Evolutionary conservation across 1,140 invertebrate species (phyloP), one percentile per base, ranked within the genome.

Genomic region (Ceratina australensis): DNA sequence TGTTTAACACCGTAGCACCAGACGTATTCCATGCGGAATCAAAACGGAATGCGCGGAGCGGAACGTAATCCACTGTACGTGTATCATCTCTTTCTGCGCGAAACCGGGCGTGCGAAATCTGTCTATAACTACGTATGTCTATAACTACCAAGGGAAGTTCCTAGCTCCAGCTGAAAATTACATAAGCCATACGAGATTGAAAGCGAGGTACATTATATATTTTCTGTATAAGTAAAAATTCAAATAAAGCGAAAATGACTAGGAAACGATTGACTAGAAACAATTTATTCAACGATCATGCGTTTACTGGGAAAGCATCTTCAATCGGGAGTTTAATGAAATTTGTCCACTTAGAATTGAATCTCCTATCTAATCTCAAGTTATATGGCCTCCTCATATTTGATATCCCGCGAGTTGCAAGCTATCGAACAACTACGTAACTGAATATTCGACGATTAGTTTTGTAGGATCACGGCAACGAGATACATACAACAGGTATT

Each of bases 81-180:
- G 64, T 81, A 81, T 50, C n/a, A n/a, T 26, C 63, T 72, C 61
- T 24, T 67, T 42, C 49, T 20, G 13, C 24, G 81, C 57, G 72
- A 57, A 81, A 76, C 16, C 73, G 67, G 7, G 33, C 57, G 24
- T 26, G 59, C 64, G 33, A 18, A 81, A 82, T 71, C 81, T 72
- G 33, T 52, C 24, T 59, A 63, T 20, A 67, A 67, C 79, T 68
- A 71, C 60, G 54, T 68, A 68, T 66, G n/a, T n/a, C n/a, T n/a
- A n/a, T 66, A 72, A 78, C 56, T 78, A 71, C 42, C 60, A 50
- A 68, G 57, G 63, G 65, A 82, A 68, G 33, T 28, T 59, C 0
- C 42, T 49, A 49, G 1, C 50, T 54, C 54, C n/a, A 57, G 20
- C 7, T 52, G 50, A 7, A 52, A 52, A 42, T 42, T 42, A 42